Base-by-base conservation (phyloP, 2,888 invertebrate genomes). In the Eulithis testata region DNA sequence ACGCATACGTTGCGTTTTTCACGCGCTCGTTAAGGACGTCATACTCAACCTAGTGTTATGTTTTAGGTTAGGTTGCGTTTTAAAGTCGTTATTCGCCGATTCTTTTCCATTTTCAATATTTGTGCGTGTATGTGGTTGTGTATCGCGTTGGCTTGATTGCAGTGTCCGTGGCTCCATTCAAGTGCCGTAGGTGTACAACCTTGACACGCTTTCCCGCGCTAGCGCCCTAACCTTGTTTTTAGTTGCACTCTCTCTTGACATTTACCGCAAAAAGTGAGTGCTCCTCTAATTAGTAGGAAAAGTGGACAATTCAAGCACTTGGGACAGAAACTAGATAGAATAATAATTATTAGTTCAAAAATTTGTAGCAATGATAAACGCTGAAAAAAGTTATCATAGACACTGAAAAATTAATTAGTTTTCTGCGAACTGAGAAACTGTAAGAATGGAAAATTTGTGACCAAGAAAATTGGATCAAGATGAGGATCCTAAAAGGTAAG, bases 161-260 rank as follows among this genome's bases (percentile, higher is more conserved):
- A 83, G 87, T 84, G 84, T 80, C 81, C 78, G 85, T 84, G 84
- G 80, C 84, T 78, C 79, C 82, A 81, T 85, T 84, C 82, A 84
- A 80, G 84, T 85, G 85, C 78, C 79, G 85, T 76, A 65, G 71
- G 71, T 21, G 21, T 74, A 80, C 87, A 89, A 90, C 92, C 92
- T 93, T 93, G 92, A 91, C 92, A 91, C 88, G 78, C 83, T 92
- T 91, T 91, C 89, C 90, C 91, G 90, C 91, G 89, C 83, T 87
- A 79, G 83, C 82, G 82, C 81, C 82, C 78, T 84, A 85, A 86
- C 88, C 89, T 90, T 89, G 87, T 87, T 89, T 88, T 88, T 83
- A 80, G 82, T 87, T 90, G 87, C 89, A 90, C 87, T 88, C 85
- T 85, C 86, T 80, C 87, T 87, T 89, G 87, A 88, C 88, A 87